Base-by-base conservation (phyloP, 53 echinoderm and acorn worm species). In the Apostichopus leukothele region DNA sequence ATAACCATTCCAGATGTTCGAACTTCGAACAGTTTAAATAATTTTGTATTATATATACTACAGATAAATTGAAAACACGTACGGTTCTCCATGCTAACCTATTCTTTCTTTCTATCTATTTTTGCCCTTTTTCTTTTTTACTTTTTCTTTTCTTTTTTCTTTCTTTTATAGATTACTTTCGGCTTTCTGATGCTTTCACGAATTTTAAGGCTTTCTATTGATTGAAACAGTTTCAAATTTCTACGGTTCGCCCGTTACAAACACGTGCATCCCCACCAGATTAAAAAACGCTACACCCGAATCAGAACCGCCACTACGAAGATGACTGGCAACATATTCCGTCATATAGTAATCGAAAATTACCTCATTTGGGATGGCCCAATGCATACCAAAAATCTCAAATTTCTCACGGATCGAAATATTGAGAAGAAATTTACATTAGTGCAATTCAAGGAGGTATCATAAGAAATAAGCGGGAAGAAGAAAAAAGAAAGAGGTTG, bases 381-480 rank as follows among this genome's bases (percentile, higher is more conserved):
- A 50, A 67, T 86, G 86, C 86, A 86, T 86, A 86, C 71, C 50
- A 52, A 86, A 74, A 86, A 86, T 71, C 86, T 86, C 86, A 71
- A 67, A 86, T 86, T 86, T 86, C 86, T 75, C 27, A 57, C 19
- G 59, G 83, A 83, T 83, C 83, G 83, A 83, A 83, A 53, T 83
- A 21, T 60, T 52, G 60, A 27, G 83, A 55, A 60, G 83, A 53
- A 83, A 60, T 83, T 83, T 83, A 83, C 83, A 83, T 83, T 60
- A 55, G 60, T 83, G 83, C 16, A 83, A 83, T 59, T 83, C 63
- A 55, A 83, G 83, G 22, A 83, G 83, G 63, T 61, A 61, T 12
- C 10, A 61, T 14, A 14, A 61, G 11, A 12, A 61, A 61, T 61
- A 61, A 14, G 63, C 63, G 63, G 14, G 63, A 61, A 61, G 14